Percentiles rank a stretch among this genome's conserved stretches.
These are phyloP conservation scores for Intellagama lesueurii DNA, from an alignment of 2,797 vertebrate species.

Conservation along the genomic window DNA sequence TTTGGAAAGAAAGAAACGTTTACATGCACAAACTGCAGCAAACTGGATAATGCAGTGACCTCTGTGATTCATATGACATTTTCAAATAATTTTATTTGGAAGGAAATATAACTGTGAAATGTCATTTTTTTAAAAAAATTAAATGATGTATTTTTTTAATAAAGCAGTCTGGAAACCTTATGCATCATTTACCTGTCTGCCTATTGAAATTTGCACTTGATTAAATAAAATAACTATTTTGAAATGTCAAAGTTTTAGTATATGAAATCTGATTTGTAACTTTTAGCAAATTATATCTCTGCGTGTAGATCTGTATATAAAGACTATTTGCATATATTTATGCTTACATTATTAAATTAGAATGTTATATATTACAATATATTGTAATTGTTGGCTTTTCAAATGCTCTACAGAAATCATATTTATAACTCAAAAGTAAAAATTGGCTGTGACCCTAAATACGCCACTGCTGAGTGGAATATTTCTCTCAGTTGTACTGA, in stretches of 20 bases:
- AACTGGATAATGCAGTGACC: constrained; percentile 49
- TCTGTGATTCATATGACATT: background rate
- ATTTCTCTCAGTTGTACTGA: background rate
- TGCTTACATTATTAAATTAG: constrained; percentile 65
- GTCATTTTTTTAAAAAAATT: constrained; percentile 3
- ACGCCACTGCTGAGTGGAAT: background rate
- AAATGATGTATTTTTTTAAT: constrained; percentile 52
- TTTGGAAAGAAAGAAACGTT: constrained; percentile 63
- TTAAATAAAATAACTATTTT: constrained; percentile 62
- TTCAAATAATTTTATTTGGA: constrained; percentile 40
- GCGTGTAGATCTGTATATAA: constrained; percentile 70
- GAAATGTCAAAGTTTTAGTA: constrained; percentile 59
- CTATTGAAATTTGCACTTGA: constrained; percentile 41
- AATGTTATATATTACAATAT: constrained; percentile 52
- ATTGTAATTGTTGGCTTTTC: constrained; percentile 49
- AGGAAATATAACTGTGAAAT: constrained; percentile 32
- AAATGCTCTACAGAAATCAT: background rate
- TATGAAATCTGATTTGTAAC: constrained; percentile 57
- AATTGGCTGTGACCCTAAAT: fast-evolving
- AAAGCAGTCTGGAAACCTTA: constrained; percentile 46
- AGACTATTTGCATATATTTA: constrained; percentile 58
- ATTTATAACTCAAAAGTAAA: constrained; percentile 15
- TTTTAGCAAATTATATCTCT: constrained; percentile 68
- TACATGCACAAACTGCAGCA: constrained; percentile 68
- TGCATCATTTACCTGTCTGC: constrained; percentile 39